Base-by-base conservation (phyloP, 2,797 vertebrate genomes). In the Sandelia bainsii region DNA sequence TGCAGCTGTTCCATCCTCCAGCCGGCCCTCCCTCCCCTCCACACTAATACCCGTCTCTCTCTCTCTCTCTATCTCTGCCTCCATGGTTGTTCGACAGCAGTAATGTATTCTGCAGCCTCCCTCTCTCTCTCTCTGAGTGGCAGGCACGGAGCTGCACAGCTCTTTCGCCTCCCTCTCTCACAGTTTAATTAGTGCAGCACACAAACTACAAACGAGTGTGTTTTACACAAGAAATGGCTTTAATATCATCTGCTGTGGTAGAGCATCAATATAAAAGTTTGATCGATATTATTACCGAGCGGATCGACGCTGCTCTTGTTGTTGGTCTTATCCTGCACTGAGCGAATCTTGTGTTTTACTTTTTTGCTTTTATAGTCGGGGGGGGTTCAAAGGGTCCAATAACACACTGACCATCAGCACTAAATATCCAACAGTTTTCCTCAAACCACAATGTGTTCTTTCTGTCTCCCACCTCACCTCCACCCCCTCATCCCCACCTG, bases 1-100 rank as follows among this genome's bases (percentile, higher is more conserved):
- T 94, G 92, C 84, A 92, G 94, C 94, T 94, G 93, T 95, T 95
- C 93, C 85, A 87, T 88, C 89, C 88, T 90, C 88, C 62, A 16
- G 63, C 83, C 77, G 87, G 80, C 87, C 87, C 92, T 56, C 87
- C 90, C 86, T 79, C 72, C 78, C 48, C 54, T 53, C 65, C 50
- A 54, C 69, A 39, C 57, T 52, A 44, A 72, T 32, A 32, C 52
- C 27, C 22, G 9, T 46, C 53, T 25, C 83, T 77, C 81, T n/a
- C 62, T 62, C 64, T 67, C 77, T 59, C 70, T 46, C 52, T 56
- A 50, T 62, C 71, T 75, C 59, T 69, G 44, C 52, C 32, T 81
- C 66, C 45, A 85, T 83, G 80, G 77, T 84, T 65, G 76, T 80
- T 90, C 76, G 62, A 86, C 82, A 81, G 80, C 65, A 67, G 87